Percentiles rank a stretch among this genome's conserved stretches.
phyloP scores from a whole-genome alignment of 2,113 vertebrate genomes.

The Tragelaphus scriptus region DNA sequence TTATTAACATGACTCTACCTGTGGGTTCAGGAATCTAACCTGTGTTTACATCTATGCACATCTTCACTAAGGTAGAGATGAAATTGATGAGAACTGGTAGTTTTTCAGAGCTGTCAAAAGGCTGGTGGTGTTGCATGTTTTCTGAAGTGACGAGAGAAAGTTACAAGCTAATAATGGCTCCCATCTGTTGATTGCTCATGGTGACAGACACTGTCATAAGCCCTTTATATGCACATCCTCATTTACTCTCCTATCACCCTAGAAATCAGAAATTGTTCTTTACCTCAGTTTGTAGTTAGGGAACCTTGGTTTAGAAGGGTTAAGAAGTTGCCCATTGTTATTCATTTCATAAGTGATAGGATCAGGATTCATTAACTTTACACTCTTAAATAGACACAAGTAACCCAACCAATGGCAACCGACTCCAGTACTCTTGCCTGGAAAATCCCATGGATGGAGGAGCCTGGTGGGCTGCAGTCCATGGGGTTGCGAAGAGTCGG shows the following conservation, averaged over 20 bases:
- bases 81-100: background rate
- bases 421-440: no score
- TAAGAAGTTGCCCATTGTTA: background rate
- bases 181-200: background rate
- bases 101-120: background rate
- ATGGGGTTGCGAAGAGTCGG: no score
- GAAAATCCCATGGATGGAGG: no score
- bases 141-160: background rate
- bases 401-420: background rate
- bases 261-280: background rate
- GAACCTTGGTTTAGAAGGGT: background rate
- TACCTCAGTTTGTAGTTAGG: background rate
- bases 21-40: constrained; percentile 23
- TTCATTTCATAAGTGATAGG: background rate
- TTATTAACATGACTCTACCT: background rate
- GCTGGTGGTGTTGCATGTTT: background rate
- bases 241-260: background rate
- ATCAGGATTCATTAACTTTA: background rate
- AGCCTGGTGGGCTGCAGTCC: no score
- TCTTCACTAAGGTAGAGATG: background rate
- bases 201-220: background rate
- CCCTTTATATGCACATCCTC: background rate
- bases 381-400: background rate
- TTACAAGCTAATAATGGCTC: background rate
- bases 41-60: background rate